These are phyloP conservation scores for Puffinus mauretanicus DNA, from an alignment of 2,113 vertebrate species.

Conservation along the genomic window DNA sequence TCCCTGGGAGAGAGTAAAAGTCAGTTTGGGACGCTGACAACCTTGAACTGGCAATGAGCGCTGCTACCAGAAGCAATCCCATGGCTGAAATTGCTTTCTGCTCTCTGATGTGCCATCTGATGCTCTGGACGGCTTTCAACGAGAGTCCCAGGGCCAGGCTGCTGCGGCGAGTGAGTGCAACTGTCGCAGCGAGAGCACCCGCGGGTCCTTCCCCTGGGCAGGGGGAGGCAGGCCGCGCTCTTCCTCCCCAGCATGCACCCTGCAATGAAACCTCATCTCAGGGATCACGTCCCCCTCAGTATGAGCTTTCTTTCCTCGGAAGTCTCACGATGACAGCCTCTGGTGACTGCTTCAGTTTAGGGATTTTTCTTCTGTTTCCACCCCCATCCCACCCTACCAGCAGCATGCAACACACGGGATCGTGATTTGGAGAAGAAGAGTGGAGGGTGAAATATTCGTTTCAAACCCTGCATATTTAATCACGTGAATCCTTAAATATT, in stretches of 20 bases:
- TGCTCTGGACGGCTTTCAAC: not conserved
- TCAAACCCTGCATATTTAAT: not conserved
- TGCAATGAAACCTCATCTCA: not conserved
- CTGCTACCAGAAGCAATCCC: not conserved
- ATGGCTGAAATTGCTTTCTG: not conserved
- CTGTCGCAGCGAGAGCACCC: accelerated
- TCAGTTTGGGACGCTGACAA: not conserved
- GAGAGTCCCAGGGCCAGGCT: not conserved
- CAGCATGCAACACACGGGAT: accelerated
- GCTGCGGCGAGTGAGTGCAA: accelerated
- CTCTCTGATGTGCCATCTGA: constrained; percentile 20
- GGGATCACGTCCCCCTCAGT: accelerated
- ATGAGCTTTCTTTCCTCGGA: not conserved
- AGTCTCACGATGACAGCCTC: not conserved
- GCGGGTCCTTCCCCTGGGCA: not conserved
- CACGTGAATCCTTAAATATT: not conserved
- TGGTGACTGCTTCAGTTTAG: not conserved
- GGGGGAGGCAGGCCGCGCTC: not conserved
- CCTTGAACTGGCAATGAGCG: not conserved
- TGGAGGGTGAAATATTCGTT: not conserved
- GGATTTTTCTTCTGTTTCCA: not conserved
- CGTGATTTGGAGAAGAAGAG: not conserved
- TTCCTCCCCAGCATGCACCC: accelerated
- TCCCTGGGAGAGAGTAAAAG: not conserved
- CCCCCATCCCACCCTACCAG: not conserved